phyloP scores from a whole-genome alignment of 2,113 vertebrate species.

The Microcebus ravelobensis region DNA sequence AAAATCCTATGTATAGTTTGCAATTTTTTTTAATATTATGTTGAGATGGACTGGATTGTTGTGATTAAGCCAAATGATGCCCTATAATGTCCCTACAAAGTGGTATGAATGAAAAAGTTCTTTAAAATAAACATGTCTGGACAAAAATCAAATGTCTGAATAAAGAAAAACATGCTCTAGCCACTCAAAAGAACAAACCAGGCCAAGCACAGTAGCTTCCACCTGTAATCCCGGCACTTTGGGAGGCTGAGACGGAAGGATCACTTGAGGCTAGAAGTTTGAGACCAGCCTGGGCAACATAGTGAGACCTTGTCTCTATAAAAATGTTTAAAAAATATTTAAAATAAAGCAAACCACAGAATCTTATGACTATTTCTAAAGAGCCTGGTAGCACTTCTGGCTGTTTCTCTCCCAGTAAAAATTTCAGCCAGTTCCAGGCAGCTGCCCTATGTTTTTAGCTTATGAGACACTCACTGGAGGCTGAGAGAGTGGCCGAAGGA shows the following conservation, averaged over 20 bases:
- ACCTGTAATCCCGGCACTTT: no score
- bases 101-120: not conserved
- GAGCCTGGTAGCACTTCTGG: not conserved
- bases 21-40: not conserved
- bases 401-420: not conserved
- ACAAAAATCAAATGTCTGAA: not conserved
- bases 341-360: not conserved
- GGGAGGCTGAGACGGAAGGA: no score
- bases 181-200: not conserved
- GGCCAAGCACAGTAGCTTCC: no score
- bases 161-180: constrained; percentile 39
- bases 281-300: no score
- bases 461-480: not conserved
- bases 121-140: constrained; percentile 24
- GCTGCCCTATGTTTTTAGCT: not conserved
- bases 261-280: no score
- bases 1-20: not conserved
- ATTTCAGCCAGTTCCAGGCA: not conserved
- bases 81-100: not conserved
- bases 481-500: not conserved
- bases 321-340: no score
- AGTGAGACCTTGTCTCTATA: no score
- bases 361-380: not conserved
- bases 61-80: not conserved
- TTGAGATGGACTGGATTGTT: not conserved